Evolutionary conservation across 2,797 vertebrate species (phyloP), one percentile per base, ranked within the genome.

Genomic region (Valencia hispanica): DNA sequence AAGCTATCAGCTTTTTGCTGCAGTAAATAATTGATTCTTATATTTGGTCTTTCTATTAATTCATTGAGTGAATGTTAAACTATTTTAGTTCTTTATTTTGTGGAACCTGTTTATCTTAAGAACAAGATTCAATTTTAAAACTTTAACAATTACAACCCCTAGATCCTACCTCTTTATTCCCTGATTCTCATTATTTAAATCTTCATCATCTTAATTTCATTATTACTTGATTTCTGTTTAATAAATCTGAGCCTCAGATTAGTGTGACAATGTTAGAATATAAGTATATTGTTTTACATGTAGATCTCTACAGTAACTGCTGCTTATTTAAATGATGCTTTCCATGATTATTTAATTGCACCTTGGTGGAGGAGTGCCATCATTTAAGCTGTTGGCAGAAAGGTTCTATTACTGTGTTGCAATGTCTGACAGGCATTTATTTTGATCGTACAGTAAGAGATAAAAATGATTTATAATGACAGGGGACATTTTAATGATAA

Each of bases 351-450:
- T 39, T 66, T 34, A 32, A 43, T 36, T 70, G 7, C 17, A 9
- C 32, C 25, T 36, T 36, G 45, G 48, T 32, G 53, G 55, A 72
- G 36, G 32, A 43, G n/a, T 53, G 34, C 22, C 39, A 3, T 45
- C 20, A 68, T 68, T 74, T 17, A 43, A 53, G 41, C 63, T 53
- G 22, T 78, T 63, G 22, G 43, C 20, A 66, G 45, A 11, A 39
- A n/a, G 25, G 25, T 63, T 59, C 20, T 72, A 2, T 59, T 68
- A 2, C 79, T 65, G 34, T 45, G n/a, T 79, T 69, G 70, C 68
- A 27, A 36, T 70, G 68, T 70, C 27, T 27, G 50, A 72, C 70
- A 2, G 47, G 3, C 36, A 63, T 27, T 4, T 0, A 27, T 68
- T 53, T 47, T 47, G 57, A 63, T 65, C 22, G 51, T 20, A 47